Evolutionary conservation across 2,113 vertebrate species (phyloP).

Genomic region (Rhea pennata): DNA sequence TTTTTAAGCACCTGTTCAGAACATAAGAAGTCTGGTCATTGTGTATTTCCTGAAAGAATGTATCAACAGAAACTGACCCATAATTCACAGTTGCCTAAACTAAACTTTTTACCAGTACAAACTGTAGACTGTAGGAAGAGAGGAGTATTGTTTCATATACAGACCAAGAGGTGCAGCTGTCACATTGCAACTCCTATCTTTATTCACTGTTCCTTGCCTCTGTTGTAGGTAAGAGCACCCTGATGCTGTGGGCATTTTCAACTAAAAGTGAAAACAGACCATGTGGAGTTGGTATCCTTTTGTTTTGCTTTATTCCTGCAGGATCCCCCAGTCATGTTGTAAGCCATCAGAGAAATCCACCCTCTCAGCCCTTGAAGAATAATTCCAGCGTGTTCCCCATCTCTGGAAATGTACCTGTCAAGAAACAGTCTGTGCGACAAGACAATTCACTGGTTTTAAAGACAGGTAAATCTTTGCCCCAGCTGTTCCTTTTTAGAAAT

Average conservation of each 20-base stretch:
- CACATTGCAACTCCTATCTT: not conserved
- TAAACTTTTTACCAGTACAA: not conserved
- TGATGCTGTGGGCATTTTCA: not conserved
- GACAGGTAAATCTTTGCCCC: constrained; percentile 25
- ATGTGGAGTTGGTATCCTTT: not conserved
- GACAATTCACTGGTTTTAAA: constrained; percentile 9
- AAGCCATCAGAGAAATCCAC: constrained; percentile 73
- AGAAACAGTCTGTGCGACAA: constrained; percentile 42
- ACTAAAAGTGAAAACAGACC: not conserved
- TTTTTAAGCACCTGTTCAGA: not conserved
- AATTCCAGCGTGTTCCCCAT: constrained; percentile 47
- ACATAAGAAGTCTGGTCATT: not conserved
- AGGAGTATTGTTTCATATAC: not conserved
- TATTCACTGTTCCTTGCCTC: not conserved
- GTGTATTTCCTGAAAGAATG: not conserved
- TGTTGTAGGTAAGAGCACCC: not conserved
- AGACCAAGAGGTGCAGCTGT: not conserved
- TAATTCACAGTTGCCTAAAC: not conserved
- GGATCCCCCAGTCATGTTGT: constrained; percentile 80
- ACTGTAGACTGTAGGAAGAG: not conserved
- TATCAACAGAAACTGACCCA: not conserved
- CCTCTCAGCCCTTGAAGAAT: constrained; percentile 64
- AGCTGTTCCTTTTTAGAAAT: not conserved
- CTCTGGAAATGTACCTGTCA: not conserved
- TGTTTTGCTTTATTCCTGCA: constrained; percentile 46